Conservation (phyloP, 53 echinoderm and acorn worm genomes). For the Glandiceps talaboti region DNA sequence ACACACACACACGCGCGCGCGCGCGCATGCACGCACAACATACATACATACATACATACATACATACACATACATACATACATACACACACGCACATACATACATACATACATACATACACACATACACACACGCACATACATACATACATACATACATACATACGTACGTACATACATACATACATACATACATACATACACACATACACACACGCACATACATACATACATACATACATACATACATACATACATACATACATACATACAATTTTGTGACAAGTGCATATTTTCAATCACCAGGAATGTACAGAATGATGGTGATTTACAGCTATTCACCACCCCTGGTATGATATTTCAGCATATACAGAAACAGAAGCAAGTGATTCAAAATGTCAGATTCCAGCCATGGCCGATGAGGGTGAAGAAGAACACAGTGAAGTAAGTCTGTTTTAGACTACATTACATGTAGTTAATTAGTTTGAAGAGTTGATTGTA, state of each 20-base stretch:
- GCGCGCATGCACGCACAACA: background rate
- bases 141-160: background rate
- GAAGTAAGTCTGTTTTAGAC: background rate
- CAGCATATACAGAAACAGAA: background rate
- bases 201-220: background rate
- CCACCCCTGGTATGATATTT: background rate
- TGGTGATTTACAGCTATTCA: background rate
- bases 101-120: background rate
- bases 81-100: background rate
- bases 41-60: background rate
- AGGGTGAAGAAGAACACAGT: background rate
- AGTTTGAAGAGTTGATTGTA: no score
- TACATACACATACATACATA: background rate
- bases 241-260: background rate
- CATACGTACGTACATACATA: background rate
- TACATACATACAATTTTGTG: background rate
- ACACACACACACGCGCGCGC: background rate
- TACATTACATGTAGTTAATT: background rate
- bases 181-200: background rate
- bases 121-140: background rate
- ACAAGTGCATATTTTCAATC: no score
- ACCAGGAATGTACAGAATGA: background rate
- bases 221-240: background rate
- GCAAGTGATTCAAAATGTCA: background rate
- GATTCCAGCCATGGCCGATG: background rate